Conservation (phyloP, 2,113 vertebrate species). For the Pantherophis guttatus region DNA sequence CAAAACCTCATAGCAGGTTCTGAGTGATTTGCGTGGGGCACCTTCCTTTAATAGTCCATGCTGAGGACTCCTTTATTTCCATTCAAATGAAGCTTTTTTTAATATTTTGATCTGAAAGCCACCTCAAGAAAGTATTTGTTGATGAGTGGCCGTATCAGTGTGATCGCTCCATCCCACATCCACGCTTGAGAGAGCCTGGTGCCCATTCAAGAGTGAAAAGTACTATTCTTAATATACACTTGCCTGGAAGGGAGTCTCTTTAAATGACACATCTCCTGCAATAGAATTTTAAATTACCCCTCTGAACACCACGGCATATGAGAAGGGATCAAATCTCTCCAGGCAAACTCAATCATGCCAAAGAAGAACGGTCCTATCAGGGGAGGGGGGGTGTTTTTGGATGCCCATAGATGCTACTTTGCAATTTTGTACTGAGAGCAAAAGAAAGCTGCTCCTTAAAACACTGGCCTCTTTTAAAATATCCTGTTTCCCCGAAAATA, state of each 20-base stretch:
- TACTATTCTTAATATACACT: not conserved
- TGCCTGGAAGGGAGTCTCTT: conserved; percentile 11
- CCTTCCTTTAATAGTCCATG: not conserved
- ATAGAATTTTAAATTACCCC: conserved; percentile 3
- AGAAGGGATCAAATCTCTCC: not conserved
- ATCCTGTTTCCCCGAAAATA: too few species aligned
- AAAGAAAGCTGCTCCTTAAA: conserved; percentile 44
- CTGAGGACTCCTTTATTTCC: not conserved
- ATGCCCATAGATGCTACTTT: not conserved
- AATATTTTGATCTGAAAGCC: not conserved
- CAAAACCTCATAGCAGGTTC: not conserved
- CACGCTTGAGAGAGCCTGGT: not conserved
- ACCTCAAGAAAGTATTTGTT: not conserved
- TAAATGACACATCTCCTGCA: not conserved
- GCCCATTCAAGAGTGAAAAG: not conserved
- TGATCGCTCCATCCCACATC: not conserved
- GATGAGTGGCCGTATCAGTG: not conserved
- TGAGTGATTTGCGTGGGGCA: not conserved
- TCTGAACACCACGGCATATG: not conserved
- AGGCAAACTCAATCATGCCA: conserved; percentile 1
- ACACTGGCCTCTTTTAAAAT: conserved; percentile 36
- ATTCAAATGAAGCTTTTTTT: not conserved
- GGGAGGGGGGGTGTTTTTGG: not conserved
- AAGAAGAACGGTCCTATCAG: conserved; percentile 6
- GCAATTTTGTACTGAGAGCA: conserved; percentile 39